Percentiles rank a stretch among this genome's conserved stretches.
Evolutionary conservation across 2,888 invertebrate genomes (phyloP).

Genomic region (Epinotia ramella): DNA sequence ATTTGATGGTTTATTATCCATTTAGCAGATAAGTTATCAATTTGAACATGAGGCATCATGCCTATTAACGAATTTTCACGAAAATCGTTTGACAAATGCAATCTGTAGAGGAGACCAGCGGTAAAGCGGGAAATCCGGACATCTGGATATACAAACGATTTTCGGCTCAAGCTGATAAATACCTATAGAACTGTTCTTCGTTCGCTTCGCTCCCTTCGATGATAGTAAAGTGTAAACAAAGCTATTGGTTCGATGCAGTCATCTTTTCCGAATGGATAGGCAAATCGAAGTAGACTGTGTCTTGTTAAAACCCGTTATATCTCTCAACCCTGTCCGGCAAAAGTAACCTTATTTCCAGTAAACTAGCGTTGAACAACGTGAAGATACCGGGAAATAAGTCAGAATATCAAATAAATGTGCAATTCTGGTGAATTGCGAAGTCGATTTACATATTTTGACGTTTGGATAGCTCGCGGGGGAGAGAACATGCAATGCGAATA

Average conservation of each 20-base stretch:
- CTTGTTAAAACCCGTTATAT: neutral
- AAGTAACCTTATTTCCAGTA: neutral
- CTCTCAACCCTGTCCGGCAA: neutral
- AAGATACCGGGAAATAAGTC: neutral
- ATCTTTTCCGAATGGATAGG: neutral
- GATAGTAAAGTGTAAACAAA: neutral
- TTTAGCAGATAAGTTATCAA: too few relatives aligned
- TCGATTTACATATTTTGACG: slow-evolving; percentile 30
- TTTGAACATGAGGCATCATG: too few relatives aligned
- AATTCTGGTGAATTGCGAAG: slow-evolving; percentile 3
- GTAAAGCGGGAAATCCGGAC: too few relatives aligned
- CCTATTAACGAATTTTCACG: too few relatives aligned
- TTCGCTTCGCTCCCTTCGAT: too few relatives aligned
- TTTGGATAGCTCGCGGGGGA: neutral
- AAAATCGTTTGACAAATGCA: too few relatives aligned
- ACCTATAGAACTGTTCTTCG: too few relatives aligned
- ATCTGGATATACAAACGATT: too few relatives aligned
- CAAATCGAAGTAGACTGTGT: slow-evolving; percentile 1
- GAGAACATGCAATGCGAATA: neutral
- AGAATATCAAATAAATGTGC: slow-evolving; percentile 35
- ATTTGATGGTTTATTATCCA: too few relatives aligned
- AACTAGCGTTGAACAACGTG: neutral
- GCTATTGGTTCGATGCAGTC: neutral
- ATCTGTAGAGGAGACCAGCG: too few relatives aligned
- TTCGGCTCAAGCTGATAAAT: too few relatives aligned